Base-by-base conservation (phyloP, 92 coral and sea anemone genomes). In the Blastomussa wellsi region DNA sequence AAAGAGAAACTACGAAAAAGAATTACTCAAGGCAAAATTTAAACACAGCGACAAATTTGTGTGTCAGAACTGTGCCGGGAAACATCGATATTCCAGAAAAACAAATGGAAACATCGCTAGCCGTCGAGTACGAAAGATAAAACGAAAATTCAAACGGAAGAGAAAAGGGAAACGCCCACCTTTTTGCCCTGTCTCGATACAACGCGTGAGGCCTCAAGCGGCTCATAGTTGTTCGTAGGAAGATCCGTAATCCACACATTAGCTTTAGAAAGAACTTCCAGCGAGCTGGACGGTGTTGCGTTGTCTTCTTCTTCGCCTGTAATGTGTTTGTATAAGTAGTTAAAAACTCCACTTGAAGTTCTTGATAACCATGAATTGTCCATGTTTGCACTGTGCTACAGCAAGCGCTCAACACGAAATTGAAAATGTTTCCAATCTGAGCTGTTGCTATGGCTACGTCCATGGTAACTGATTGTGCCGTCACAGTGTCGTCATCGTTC, bases 221-320 rank as follows among this genome's bases (percentile, higher is more conserved):
- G 84, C 10, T 65, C 84, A 42, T 65, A 80, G 84, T 80, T 80
- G 31, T 80, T 80, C 17, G 84, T 80, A 11, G 84, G 84, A 8
- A 80, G 84, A 26, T 80, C 84, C 17, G 41, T 66, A 9, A 80
- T 51, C 76, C 60, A 47, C 42, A 80, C 28, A 36, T 70, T 47
- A 12, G 75, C 84, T 80, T 80, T 80, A 44, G 64, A 76, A 76
- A 76, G 47, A 17, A 32, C 39, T 17, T 76, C 60, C 66, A 52
- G 28, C 5, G 67, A 49, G 38, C 80, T 52, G 38, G 64, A 17
- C 2, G 81, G 31, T 22, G 11, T 14, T n/a, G 14, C 32, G 10
- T 22, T 66, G 10, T 78, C 82, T 8, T 80, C 82, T 26, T 78
- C 76, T 10, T 80, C 84, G 0, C 75, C 65, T 26, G 76, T 80